phyloP scores from a whole-genome alignment of 2,888 invertebrate genomes.

The Malthinus flaveolus region DNA sequence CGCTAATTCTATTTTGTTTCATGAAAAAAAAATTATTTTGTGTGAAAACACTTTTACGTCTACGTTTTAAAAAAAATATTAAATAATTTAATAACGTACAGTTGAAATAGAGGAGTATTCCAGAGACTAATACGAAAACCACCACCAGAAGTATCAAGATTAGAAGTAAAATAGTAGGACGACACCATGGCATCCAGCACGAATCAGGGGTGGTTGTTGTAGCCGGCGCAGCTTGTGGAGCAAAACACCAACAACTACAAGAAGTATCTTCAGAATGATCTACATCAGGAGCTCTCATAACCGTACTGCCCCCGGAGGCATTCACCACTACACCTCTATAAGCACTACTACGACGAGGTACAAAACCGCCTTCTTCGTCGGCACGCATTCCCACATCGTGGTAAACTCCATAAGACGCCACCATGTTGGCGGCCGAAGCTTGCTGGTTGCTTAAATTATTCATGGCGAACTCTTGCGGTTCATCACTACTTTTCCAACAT shows the following conservation, averaged over 20 bases:
- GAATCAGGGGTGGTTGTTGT: slow-evolving; percentile 37
- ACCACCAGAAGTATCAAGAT: slow-evolving; percentile 61
- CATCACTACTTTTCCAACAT: slow-evolving; percentile 31
- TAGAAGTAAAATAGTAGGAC: slow-evolving; percentile 61
- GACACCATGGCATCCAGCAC: slow-evolving; percentile 58
- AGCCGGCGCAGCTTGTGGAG: slow-evolving; percentile 34
- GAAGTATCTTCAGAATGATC: slow-evolving; percentile 30
- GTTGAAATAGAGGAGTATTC: slow-evolving; percentile 63
- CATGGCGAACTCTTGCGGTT: slow-evolving; percentile 23
- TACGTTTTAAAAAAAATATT: too few relatives aligned
- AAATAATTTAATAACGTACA: slow-evolving; percentile 55
- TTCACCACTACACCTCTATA: slow-evolving; percentile 52
- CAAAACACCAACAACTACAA: slow-evolving; percentile 47
- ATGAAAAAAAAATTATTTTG: too few relatives aligned
- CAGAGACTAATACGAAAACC: slow-evolving; percentile 62
- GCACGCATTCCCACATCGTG: slow-evolving; percentile 42
- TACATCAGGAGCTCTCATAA: slow-evolving; percentile 38
- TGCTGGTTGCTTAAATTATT: slow-evolving; percentile 12
- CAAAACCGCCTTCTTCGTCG: slow-evolving; percentile 49
- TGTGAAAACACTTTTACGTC: too few relatives aligned
- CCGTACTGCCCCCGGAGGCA: slow-evolving; percentile 49
- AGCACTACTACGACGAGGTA: slow-evolving; percentile 42
- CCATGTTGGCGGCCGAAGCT: slow-evolving; percentile 42
- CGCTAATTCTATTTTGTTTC: too few relatives aligned
- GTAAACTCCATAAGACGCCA: slow-evolving; percentile 55